Conservation (phyloP, 2,888 invertebrate genomes). For the Phyto melanocephala region DNA sequence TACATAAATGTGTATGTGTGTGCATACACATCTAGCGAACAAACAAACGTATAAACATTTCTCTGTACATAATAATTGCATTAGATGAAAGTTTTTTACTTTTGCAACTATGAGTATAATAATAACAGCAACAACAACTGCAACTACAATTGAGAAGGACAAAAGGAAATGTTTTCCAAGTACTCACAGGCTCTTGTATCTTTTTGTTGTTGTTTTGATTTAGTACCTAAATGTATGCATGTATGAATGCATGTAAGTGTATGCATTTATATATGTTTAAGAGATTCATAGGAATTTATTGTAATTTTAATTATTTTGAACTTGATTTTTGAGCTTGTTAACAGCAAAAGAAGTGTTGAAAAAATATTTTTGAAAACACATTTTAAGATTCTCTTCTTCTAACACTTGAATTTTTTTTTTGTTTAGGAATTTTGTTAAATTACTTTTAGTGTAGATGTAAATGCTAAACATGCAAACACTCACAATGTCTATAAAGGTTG, state of each 20-base stretch:
- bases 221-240: not conserved
- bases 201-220: not conserved
- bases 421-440: not conserved
- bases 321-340: conserved; percentile 48
- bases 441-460: not conserved
- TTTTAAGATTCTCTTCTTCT: not conserved
- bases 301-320: conserved; percentile 59
- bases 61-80: conserved; percentile 50
- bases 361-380: conserved; percentile 6
- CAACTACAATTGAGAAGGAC: conserved; percentile 32
- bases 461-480: not conserved
- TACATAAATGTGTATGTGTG: not conserved
- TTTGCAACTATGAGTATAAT: conserved; percentile 5
- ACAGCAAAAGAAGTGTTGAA: conserved; percentile 3
- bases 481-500: not conserved
- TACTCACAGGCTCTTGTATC: conserved; percentile 34
- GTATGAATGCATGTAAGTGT: not conserved
- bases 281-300: conserved; percentile 42
- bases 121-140: not conserved
- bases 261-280: not conserved
- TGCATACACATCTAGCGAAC: not conserved
- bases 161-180: conserved; percentile 50
- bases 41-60: not conserved
- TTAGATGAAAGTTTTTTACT: conserved; percentile 38
- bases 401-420: too few relatives aligned